Percentiles rank a stretch among this genome's conserved stretches.
These are phyloP conservation scores for Greenwoodochromis staneri DNA, from an alignment of 2,113 vertebrate genomes.

Conservation along the genomic window DNA sequence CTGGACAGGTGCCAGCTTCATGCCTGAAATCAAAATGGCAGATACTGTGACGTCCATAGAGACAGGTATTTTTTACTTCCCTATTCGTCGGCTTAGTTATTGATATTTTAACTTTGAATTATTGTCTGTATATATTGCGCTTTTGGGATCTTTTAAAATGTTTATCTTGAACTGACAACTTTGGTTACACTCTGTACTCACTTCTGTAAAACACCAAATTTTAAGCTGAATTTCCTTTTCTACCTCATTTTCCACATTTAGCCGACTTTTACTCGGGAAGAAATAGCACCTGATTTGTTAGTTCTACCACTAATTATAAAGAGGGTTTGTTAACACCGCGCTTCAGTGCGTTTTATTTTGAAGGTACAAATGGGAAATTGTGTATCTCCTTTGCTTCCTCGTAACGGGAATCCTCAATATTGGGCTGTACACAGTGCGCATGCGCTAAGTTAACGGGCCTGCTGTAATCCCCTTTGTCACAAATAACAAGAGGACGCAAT, in stretches of 20 bases:
- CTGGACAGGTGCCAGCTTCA: background rate
- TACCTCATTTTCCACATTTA: background rate
- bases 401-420: conserved; percentile 1
- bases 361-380: background rate
- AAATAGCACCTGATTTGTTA: background rate
- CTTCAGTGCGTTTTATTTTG: background rate
- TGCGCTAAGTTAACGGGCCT: conserved; percentile 36
- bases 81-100: background rate
- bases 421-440: conserved; percentile 38
- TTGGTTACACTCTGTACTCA: background rate
- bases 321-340: background rate
- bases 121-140: background rate
- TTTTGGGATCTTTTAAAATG: fast-evolving
- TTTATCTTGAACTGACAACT: background rate
- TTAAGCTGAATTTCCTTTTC: background rate
- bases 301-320: background rate
- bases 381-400: background rate
- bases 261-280: background rate
- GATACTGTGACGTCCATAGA: background rate
- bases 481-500: conserved; percentile 39
- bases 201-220: background rate
- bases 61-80: background rate
- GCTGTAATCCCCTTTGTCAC: conserved; percentile 34
- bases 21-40: background rate
- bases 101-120: background rate